Base-by-base conservation (phyloP, 2,797 vertebrate species). In the Gallinago solitaria region DNA sequence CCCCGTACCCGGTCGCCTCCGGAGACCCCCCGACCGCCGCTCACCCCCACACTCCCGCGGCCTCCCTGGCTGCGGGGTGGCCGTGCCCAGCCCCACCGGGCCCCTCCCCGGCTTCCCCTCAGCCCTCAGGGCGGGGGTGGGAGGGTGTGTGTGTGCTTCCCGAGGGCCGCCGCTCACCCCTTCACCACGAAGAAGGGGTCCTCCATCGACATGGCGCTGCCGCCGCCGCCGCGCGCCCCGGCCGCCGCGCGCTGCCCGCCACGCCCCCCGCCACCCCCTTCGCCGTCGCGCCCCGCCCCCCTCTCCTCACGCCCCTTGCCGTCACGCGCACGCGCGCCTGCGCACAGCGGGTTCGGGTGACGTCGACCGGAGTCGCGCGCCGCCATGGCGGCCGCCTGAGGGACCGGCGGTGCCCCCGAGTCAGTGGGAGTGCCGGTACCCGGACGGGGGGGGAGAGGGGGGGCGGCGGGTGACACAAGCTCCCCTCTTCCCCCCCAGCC, bases 161-260 rank as follows among this genome's bases (percentile, higher is more conserved):
- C 30, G 30, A 5, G 8, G 43, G 16, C 23, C 43, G 27, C 63
- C 68, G 90, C 99, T 99, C 95, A 99, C 99, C 99, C 99, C 98
- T 99, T 99, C 86, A 99, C 99, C 92, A 99, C 99, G 97, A 99
- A 99, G 97, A 99, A 99, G 96, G 99, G 99, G 91, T 99, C 99
- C 98, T 99, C 99, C 99, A 99, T 99, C 56, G 99, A 99, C 99
- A 99, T 99, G 93, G 81, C 98, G 90, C 87, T 61, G 21, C 71
- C 47, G 37, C 73, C 70, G 39, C 71, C 59, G 50, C 61, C 76
- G 39, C 83, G 76, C 74, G 91, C 90, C 90, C 68, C 90, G 63
- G 95, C 91, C 85, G 94, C 93, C 89, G 78, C 47, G 35, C 87
- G 12, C 79, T 57, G 18, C 5, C n/a, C 8, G 64, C 96, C 97